Conservation (phyloP, 1,140 invertebrate genomes). For the Drosophila pectinifera region DNA sequence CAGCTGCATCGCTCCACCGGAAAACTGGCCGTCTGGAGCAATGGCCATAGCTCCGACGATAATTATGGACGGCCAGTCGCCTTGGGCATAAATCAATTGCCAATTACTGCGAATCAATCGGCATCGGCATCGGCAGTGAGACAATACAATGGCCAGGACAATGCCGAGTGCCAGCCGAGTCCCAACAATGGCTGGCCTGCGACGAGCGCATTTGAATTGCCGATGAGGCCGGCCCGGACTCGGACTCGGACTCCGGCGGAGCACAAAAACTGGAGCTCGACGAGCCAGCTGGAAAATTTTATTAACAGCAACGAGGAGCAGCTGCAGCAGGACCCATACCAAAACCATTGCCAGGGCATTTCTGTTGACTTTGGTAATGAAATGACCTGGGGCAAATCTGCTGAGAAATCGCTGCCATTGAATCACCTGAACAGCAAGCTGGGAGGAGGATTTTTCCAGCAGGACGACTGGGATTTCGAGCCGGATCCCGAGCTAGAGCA, state of each 20-base stretch:
- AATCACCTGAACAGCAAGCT: conserved; percentile 58
- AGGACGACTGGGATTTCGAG: conserved; percentile 37
- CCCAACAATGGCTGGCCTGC: conserved; percentile 48
- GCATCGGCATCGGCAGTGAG: conserved; percentile 72
- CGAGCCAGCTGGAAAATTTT: conserved; percentile 76
- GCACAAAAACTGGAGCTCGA: conserved; percentile 64
- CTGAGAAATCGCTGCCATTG: conserved; percentile 74
- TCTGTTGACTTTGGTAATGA: conserved; percentile 80
- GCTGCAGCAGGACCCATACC: conserved; percentile 26
- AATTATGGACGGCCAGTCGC: conserved; percentile 30
- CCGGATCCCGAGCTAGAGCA: conserved; percentile 23
- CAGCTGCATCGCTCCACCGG: conserved; percentile 10
- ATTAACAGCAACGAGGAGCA: conserved; percentile 67
- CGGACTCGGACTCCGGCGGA: conserved; percentile 34
- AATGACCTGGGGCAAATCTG: conserved; percentile 72
- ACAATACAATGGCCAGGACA: conserved; percentile 71
- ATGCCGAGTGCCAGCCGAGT: conserved; percentile 24
- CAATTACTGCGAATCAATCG: conserved; percentile 77
- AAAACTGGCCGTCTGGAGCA: conserved; percentile 30
- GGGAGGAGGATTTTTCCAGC: conserved; percentile 43
- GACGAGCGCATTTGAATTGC: conserved; percentile 57
- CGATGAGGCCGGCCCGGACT: conserved; percentile 24
- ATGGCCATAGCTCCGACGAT: conserved; percentile 50
- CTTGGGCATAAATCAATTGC: conserved; percentile 75
- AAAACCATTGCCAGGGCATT: conserved; percentile 43